Evolutionary conservation across 2,888 invertebrate species (phyloP).

Genomic region (Dicyrtomina minuta): DNA sequence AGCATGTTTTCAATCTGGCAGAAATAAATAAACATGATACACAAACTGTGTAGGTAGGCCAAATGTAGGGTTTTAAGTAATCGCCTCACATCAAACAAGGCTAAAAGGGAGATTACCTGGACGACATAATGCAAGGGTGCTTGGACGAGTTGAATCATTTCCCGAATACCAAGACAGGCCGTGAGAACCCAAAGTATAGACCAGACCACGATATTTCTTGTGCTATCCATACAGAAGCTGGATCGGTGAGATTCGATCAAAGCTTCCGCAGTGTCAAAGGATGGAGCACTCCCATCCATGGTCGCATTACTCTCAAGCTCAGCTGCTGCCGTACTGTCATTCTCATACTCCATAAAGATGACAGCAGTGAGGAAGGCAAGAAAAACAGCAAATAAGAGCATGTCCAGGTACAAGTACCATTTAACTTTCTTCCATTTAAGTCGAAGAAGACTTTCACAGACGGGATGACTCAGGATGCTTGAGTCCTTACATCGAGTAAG

Average conservation of each 20-base stretch:
- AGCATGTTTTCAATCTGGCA: conserved; percentile 52
- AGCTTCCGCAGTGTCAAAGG: conserved; percentile 8
- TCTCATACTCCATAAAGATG: conserved; percentile 54
- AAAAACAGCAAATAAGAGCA: conserved; percentile 53
- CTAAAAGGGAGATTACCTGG: conserved; percentile 37
- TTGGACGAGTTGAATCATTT: conserved; percentile 53
- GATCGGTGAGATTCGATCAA: conserved; percentile 25
- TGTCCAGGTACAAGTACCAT: conserved; percentile 54
- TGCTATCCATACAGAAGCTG: conserved; percentile 51
- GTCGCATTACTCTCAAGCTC: conserved; percentile 38
- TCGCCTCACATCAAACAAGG: background rate
- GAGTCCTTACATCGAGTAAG: conserved; percentile 52
- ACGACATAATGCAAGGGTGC: conserved; percentile 52
- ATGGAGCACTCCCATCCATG: background rate
- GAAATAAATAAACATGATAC: background rate
- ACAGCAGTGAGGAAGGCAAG: conserved; percentile 53
- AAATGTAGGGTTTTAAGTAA: too few relatives aligned
- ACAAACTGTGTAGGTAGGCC: too few relatives aligned
- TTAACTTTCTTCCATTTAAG: conserved; percentile 54
- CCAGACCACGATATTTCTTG: conserved; percentile 52
- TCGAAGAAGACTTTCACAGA: conserved; percentile 53
- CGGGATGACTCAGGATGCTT: conserved; percentile 53
- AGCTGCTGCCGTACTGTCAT: conserved; percentile 41
- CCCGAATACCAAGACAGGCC: conserved; percentile 50
- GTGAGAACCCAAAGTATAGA: conserved; percentile 53